These are phyloP conservation scores for Leptopilina drosophilae DNA, from an alignment of 2,888 invertebrate species.

Conservation along the genomic window DNA sequence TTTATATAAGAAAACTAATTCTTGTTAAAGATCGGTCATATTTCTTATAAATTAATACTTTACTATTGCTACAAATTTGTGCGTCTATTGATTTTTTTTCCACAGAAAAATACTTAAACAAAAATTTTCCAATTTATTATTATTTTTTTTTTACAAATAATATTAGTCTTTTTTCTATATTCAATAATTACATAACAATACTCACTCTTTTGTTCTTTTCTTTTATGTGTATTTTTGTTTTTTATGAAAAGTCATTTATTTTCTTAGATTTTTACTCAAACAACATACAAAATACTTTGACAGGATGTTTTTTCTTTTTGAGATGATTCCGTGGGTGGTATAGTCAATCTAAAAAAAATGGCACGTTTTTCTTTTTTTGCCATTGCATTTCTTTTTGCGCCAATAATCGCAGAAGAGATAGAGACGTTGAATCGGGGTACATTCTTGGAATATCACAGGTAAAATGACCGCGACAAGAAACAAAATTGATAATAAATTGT, in stretches of 20 bases:
- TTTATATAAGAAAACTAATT: conserved; percentile 61
- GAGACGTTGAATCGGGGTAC: conserved; percentile 3
- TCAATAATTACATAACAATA: conserved; percentile 19
- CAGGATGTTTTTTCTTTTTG: conserved; percentile 44
- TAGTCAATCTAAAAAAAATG: conserved; percentile 49
- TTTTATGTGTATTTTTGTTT: conserved; percentile 44
- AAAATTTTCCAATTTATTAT: background rate
- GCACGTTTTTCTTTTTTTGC: conserved; percentile 44
- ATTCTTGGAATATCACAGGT: conserved; percentile 73
- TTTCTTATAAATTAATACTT: conserved; percentile 50
- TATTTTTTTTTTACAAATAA: background rate
- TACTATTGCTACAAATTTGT: conserved; percentile 60
- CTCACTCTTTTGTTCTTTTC: conserved; percentile 10
- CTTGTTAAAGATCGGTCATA: conserved; percentile 67
- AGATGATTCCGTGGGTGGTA: conserved; percentile 50
- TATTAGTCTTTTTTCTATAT: background rate
- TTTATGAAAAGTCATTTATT: conserved; percentile 59
- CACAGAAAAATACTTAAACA: too few species aligned
- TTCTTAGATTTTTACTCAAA: conserved; percentile 57
- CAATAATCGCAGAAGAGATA: conserved; percentile 22
- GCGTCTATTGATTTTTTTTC: background rate
- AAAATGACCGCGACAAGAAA: conserved; percentile 65
- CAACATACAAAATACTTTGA: conserved; percentile 69
- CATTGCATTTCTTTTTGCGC: conserved; percentile 46
- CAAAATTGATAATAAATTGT: conserved; percentile 61